phyloP scores from a whole-genome alignment of 2,797 vertebrate genomes.

The Characodon lateralis region DNA sequence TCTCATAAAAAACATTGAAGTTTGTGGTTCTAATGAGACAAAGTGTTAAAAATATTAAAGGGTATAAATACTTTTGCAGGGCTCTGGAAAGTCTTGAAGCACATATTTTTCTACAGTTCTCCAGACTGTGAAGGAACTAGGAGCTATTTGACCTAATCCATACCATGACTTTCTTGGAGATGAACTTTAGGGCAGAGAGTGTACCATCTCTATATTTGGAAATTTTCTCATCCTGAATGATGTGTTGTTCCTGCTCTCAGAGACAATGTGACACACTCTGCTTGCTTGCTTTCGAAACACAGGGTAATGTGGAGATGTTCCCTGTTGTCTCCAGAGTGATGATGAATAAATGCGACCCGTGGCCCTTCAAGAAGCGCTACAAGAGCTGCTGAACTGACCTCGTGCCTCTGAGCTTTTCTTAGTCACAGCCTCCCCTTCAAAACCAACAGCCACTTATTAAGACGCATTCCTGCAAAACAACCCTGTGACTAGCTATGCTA shows the following conservation, averaged over 20 bases:
- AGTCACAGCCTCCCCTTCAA: conserved; percentile 35
- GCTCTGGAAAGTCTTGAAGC: too few species aligned
- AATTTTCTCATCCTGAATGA: neutral
- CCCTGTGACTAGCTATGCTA: conserved; percentile 35
- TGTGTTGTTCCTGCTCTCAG: neutral
- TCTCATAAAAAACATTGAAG: too few species aligned
- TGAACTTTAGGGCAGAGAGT: neutral
- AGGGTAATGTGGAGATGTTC: conserved; percentile 8
- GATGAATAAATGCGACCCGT: conserved; percentile 46
- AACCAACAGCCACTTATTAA: conserved; percentile 50
- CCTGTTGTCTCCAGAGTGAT: conserved; percentile 11
- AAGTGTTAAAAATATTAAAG: too few species aligned
- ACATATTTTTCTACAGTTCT: too few species aligned
- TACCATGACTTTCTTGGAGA: neutral
- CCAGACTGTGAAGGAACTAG: neutral
- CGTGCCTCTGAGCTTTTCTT: conserved; percentile 37
- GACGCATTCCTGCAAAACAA: conserved; percentile 45
- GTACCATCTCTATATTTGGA: neutral
- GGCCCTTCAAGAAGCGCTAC: conserved; percentile 11
- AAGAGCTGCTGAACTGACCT: conserved; percentile 40
- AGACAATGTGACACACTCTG: conserved; percentile 1
- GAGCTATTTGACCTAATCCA: neutral
- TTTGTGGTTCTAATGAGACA: too few species aligned
- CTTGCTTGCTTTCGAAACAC: neutral
- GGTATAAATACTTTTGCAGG: too few species aligned